A percentile compares a stretch with the other conserved stretches of the same genome.
Evolutionary conservation across 92 coral and sea anemone species (phyloP).

Genomic region (Palythoa grandis): DNA sequence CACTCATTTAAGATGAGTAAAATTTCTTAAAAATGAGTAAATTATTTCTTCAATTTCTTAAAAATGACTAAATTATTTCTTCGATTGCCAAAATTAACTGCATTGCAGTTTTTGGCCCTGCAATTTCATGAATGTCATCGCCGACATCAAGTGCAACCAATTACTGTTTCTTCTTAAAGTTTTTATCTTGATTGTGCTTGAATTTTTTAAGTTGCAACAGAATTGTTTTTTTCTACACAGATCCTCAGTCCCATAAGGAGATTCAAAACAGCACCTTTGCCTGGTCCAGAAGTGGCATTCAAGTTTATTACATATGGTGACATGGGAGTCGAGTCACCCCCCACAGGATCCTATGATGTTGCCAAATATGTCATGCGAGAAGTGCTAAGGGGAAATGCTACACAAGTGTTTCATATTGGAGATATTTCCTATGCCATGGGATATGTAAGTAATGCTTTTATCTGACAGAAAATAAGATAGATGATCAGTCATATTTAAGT

Average conservation of each 20-base stretch:
- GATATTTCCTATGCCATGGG: slow-evolving; percentile 92
- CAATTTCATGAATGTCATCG: no score
- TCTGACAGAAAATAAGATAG: background rate
- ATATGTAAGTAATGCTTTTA: slow-evolving; percentile 53
- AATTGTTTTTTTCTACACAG: background rate
- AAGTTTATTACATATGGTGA: slow-evolving; percentile 84
- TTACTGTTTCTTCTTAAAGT: background rate
- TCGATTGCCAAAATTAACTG: no score
- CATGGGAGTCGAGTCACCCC: slow-evolving; percentile 67
- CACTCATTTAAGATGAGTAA: no score
- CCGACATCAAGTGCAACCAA: no score
- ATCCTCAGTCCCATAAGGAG: slow-evolving; percentile 40
- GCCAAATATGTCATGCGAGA: slow-evolving; percentile 76
- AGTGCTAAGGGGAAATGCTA: slow-evolving; percentile 62
- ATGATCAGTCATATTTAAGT: no score
- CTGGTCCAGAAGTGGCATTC: slow-evolving; percentile 79
- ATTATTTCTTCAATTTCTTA: no score
- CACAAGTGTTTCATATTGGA: slow-evolving; percentile 81
- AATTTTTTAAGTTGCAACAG: slow-evolving; percentile 12
- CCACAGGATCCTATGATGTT: slow-evolving; percentile 66
- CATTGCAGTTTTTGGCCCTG: no score
- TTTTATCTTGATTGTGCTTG: background rate
- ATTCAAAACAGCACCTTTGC: slow-evolving; percentile 67
- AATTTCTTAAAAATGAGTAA: no score
- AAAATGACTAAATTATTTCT: no score